Percentiles rank a stretch among this genome's conserved stretches.
Evolutionary conservation across 2,888 invertebrate species (phyloP).

Genomic region (Eupithecia vulgata): DNA sequence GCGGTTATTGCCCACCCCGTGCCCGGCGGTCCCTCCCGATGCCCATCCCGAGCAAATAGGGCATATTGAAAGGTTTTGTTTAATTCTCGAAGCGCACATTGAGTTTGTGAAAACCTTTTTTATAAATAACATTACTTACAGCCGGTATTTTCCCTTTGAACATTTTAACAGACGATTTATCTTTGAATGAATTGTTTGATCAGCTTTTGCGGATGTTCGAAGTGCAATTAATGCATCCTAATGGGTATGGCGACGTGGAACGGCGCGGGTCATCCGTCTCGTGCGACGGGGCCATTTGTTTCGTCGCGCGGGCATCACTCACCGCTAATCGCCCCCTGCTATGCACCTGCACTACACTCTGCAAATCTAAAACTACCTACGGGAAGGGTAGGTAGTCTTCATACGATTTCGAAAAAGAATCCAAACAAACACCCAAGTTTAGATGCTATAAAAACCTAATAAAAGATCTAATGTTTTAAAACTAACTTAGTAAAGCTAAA

Average conservation of each 20-base stretch:
- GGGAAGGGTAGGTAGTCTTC: neutral
- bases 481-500: neutral
- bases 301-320: constrained; percentile 68
- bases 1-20: constrained; percentile 75
- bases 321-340: constrained; percentile 69
- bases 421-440: neutral
- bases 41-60: constrained; percentile 66
- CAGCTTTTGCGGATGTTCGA: constrained; percentile 52
- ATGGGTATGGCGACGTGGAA: constrained; percentile 52
- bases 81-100: constrained; percentile 50
- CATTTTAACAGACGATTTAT: constrained; percentile 13
- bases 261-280: constrained; percentile 68
- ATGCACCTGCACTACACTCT: constrained; percentile 64
- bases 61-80: constrained; percentile 67
- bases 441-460: neutral
- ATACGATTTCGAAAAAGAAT: neutral
- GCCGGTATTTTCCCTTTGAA: constrained; percentile 2
- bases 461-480: neutral
- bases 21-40: constrained; percentile 65
- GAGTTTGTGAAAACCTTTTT: constrained; percentile 18
- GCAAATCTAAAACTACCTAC: constrained; percentile 28
- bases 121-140: constrained; percentile 17
- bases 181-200: constrained; percentile 18
- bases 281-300: constrained; percentile 72
- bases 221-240: constrained; percentile 70